phyloP scores from a whole-genome alignment of 23 tunicate genomes.

The Aplidium turbinatum region DNA sequence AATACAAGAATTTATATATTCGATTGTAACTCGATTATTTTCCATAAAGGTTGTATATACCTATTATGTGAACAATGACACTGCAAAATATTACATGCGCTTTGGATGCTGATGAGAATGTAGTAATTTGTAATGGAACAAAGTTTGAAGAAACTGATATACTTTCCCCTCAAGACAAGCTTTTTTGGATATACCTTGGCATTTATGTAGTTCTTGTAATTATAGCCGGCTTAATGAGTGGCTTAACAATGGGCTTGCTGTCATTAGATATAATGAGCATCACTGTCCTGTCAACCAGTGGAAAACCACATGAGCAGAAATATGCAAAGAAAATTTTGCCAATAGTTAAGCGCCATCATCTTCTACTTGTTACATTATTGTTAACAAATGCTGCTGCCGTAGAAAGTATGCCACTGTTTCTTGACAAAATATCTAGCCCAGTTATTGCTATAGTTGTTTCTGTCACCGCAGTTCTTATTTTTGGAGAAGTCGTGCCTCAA shows the following conservation, averaged over 20 bases:
- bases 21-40: too few species aligned
- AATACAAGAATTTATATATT: too few species aligned
- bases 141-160: constrained; percentile 44
- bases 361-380: constrained; percentile 77
- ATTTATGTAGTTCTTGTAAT: constrained; percentile 75
- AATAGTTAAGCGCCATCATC: constrained; percentile 80
- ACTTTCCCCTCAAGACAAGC: constrained; percentile 43
- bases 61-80: too few species aligned
- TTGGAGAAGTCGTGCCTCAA: constrained; percentile 97
- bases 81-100: constrained; percentile 36
- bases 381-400: constrained; percentile 96
- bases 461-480: constrained; percentile 89
- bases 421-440: constrained; percentile 88
- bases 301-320: constrained; percentile 79
- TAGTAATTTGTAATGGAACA: constrained; percentile 70
- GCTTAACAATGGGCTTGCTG: constrained; percentile 90
- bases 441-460: constrained; percentile 90
- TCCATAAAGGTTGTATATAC: too few species aligned
- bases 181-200: constrained; percentile 88
- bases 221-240: constrained; percentile 89
- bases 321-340: constrained; percentile 86
- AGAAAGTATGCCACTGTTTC: constrained; percentile 94
- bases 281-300: constrained; percentile 66
- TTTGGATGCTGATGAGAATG: constrained; percentile 14
- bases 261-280: constrained; percentile 87